phyloP scores from a whole-genome alignment of 2,797 vertebrate genomes.

The Amphiprion clarkii region DNA sequence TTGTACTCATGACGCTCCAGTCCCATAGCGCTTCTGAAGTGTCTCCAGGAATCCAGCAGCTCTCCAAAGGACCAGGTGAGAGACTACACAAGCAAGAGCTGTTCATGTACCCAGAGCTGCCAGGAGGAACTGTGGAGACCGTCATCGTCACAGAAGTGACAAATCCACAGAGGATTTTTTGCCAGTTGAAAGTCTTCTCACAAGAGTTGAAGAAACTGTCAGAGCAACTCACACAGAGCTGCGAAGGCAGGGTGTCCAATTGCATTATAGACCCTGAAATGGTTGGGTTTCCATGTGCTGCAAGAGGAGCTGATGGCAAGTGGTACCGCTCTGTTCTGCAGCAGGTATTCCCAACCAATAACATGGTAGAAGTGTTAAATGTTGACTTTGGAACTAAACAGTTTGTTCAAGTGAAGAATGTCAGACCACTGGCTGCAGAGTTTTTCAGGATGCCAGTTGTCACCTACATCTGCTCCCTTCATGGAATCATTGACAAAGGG shows the following conservation, averaged over 20 bases:
- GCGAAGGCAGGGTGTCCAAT: slow-evolving; percentile 64
- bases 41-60: slow-evolving; percentile 28
- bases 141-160: slow-evolving; percentile 91
- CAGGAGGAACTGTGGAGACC: slow-evolving; percentile 86
- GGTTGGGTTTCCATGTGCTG: slow-evolving; percentile 91
- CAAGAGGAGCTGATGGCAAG: slow-evolving; percentile 88
- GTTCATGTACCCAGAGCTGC: slow-evolving; percentile 91
- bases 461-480: slow-evolving; percentile 91
- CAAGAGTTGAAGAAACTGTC: slow-evolving; percentile 89
- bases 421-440: slow-evolving; percentile 86
- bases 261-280: slow-evolving; percentile 75
- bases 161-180: slow-evolving; percentile 90
- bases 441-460: slow-evolving; percentile 94
- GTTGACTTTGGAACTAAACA: slow-evolving; percentile 93
- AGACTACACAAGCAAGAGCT: slow-evolving; percentile 67
- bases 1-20: slow-evolving; percentile 75
- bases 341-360: slow-evolving; percentile 77
- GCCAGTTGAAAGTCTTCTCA: slow-evolving; percentile 92
- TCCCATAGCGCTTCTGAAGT: slow-evolving; percentile 21
- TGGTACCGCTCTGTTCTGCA: slow-evolving; percentile 90
- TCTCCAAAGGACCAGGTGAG: slow-evolving; percentile 27
- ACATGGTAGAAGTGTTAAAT: slow-evolving; percentile 88
- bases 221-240: slow-evolving; percentile 84
- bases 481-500: slow-evolving; percentile 88
- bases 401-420: slow-evolving; percentile 82